Percentiles rank a stretch among this genome's conserved stretches.
These are phyloP conservation scores for Neoitamus cyanurus DNA, from an alignment of 2,888 invertebrate species.

Conservation along the genomic window DNA sequence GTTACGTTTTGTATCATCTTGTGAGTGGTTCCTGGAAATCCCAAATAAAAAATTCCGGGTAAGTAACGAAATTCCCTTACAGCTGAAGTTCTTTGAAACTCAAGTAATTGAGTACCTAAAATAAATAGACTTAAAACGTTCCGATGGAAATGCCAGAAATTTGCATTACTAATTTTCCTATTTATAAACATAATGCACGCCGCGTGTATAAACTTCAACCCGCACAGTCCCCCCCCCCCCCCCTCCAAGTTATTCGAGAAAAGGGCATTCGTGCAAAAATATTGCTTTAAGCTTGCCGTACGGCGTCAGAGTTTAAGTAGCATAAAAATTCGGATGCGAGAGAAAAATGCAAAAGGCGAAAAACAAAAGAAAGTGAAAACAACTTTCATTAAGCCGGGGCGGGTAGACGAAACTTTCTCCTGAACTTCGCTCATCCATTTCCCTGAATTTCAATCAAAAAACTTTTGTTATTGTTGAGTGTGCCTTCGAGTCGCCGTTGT, in stretches of 20 bases:
- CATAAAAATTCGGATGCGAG: neutral
- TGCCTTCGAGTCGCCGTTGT: conserved; percentile 7
- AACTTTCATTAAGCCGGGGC: conserved; percentile 4
- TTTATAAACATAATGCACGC: neutral
- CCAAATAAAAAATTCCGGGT: too few species aligned
- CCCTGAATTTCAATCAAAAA: conserved; percentile 19
- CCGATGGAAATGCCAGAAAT: neutral
- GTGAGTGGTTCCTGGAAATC: too few species aligned
- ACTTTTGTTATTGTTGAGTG: conserved; percentile 18
- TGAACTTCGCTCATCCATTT: conserved; percentile 13
- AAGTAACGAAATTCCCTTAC: too few species aligned
- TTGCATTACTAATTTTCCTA: neutral
- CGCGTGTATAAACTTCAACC: neutral
- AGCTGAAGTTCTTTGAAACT: neutral
- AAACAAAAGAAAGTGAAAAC: conserved; percentile 22
- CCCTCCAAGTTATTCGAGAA: neutral
- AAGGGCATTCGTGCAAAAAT: neutral
- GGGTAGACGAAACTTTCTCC: conserved; percentile 8
- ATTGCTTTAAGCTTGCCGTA: neutral
- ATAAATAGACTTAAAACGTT: neutral
- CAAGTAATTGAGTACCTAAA: neutral
- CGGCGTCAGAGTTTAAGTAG: neutral
- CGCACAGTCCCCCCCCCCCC: neutral
- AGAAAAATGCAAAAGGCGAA: neutral
- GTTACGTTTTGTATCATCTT: too few species aligned